These are phyloP conservation scores for Abscondita cerata DNA, from an alignment of 2,888 invertebrate species.

Conservation along the genomic window DNA sequence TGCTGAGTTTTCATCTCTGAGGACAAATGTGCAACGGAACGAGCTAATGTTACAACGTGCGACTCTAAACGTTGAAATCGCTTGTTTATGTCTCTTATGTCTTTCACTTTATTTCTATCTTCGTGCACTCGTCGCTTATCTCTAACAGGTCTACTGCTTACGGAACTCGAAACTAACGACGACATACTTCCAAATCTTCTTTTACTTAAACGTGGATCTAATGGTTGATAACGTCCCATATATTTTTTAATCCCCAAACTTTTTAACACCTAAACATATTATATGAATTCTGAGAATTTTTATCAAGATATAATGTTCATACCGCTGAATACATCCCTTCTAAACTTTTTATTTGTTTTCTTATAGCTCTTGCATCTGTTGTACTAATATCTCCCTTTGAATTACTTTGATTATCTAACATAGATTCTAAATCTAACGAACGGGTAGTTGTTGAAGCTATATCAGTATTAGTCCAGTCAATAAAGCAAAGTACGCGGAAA, in stretches of 20 bases:
- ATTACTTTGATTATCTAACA: conserved; percentile 71
- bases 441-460: conserved; percentile 81
- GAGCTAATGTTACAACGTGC: conserved; percentile 88
- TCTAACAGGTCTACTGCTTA: conserved; percentile 78
- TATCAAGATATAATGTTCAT: conserved; percentile 27
- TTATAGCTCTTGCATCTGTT: conserved; percentile 78
- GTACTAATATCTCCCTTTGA: conserved; percentile 80
- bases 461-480: too few relatives aligned
- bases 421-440: conserved; percentile 78
- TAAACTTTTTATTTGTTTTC: conserved; percentile 80
- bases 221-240: conserved; percentile 64
- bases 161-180: conserved; percentile 81
- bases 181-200: conserved; percentile 84
- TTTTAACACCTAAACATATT: conserved; percentile 62
- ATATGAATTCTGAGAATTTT: neutral
- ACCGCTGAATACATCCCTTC: conserved; percentile 91
- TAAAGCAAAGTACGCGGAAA: too few relatives aligned
- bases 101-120: conserved; percentile 76
- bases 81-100: conserved; percentile 73
- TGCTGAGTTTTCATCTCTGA: conserved; percentile 92
- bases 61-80: conserved; percentile 88
- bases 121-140: conserved; percentile 77
- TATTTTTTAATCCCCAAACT: conserved; percentile 66
- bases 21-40: conserved; percentile 89
- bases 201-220: conserved; percentile 64